Percentiles rank a stretch among this genome's conserved stretches.
Evolutionary conservation across 2,113 vertebrate genomes (phyloP).

Genomic region (Recurvirostra avosetta): DNA sequence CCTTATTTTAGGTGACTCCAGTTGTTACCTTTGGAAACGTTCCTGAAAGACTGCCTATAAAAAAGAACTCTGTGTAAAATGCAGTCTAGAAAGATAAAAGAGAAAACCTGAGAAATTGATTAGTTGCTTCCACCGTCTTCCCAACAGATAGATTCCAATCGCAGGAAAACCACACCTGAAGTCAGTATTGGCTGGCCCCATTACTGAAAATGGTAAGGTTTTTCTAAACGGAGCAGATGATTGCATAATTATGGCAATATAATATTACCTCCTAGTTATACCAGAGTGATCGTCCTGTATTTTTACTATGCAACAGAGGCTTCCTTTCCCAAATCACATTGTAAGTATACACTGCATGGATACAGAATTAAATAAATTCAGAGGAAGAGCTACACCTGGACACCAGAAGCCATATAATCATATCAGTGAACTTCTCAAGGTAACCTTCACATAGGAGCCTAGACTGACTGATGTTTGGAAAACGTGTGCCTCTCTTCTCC

Average conservation of each 20-base stretch:
- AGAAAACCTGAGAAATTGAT: neutral
- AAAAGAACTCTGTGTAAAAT: neutral
- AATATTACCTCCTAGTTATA: neutral
- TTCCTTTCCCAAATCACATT: neutral
- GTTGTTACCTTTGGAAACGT: constrained; percentile 6
- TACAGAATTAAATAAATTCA: neutral
- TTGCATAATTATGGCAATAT: neutral
- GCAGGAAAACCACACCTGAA: neutral
- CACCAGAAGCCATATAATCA: neutral
- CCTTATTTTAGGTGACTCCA: constrained; percentile 4
- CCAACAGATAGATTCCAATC: neutral
- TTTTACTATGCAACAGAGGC: neutral
- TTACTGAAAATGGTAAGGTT: neutral
- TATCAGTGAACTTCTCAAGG: neutral
- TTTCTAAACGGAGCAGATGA: neutral
- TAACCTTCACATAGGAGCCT: accelerated
- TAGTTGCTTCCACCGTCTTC: neutral
- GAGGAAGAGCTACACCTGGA: neutral
- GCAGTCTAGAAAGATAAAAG: neutral
- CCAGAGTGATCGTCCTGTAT: neutral
- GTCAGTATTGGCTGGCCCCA: neutral
- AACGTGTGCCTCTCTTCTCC: neutral
- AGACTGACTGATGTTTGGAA: neutral
- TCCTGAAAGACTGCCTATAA: neutral
- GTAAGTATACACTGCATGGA: neutral